phyloP scores from a whole-genome alignment of 2,113 vertebrate genomes.

The Phyllopteryx taeniolatus region DNA sequence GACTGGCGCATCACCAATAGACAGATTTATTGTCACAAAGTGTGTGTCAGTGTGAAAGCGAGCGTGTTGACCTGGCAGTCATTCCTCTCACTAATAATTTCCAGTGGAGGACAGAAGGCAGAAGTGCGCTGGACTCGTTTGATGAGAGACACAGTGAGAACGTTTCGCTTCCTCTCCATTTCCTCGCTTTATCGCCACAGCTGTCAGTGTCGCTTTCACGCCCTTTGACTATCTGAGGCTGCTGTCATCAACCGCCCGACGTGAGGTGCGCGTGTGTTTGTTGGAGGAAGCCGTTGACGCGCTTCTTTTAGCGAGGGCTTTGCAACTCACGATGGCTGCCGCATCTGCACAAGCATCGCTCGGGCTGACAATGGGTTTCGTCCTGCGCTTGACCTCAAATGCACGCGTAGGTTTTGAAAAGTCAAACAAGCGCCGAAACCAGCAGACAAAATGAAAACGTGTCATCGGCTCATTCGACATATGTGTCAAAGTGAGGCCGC shows the following conservation, averaged over 20 bases:
- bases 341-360: background rate
- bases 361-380: background rate
- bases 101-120: conserved; percentile 56
- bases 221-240: conserved; percentile 59
- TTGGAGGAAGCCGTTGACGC: conserved; percentile 47
- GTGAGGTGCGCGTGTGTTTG: conserved; percentile 52
- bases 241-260: conserved; percentile 52
- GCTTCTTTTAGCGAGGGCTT: conserved; percentile 62
- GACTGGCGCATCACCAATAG: background rate
- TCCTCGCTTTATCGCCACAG: conserved; percentile 15
- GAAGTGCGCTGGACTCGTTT: conserved; percentile 38
- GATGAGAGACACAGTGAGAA: conserved; percentile 55
- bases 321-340: conserved; percentile 50
- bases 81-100: conserved; percentile 50
- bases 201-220: conserved; percentile 60
- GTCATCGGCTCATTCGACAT: conserved; percentile 13
- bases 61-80: conserved; percentile 46
- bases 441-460: conserved; percentile 28
- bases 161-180: conserved; percentile 44
- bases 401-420: conserved; percentile 7
- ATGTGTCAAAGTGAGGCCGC: conserved; percentile 37
- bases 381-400: background rate
- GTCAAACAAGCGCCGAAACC: conserved; percentile 6
- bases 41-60: conserved; percentile 7
- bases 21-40: background rate